Conservation (phyloP, 1,140 invertebrate species). For the Chionoecetes opilio region DNA sequence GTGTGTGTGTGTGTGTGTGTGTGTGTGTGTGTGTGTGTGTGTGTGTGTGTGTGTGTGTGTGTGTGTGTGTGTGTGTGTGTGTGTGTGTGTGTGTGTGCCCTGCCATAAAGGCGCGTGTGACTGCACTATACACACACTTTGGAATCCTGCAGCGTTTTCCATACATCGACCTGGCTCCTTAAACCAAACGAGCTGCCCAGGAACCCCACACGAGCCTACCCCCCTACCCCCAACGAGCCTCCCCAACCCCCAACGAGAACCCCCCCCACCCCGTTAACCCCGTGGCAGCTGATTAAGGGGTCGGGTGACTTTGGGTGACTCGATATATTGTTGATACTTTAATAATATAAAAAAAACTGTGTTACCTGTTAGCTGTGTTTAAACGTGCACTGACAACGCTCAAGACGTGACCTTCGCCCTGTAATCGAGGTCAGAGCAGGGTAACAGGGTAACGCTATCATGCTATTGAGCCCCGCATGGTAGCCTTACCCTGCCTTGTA, state of each 20-base stretch:
- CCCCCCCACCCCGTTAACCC: neutral
- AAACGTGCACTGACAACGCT: neutral
- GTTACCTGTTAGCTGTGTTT: neutral
- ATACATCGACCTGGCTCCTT: slow-evolving; percentile 51
- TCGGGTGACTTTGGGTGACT: neutral
- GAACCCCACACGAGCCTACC: neutral
- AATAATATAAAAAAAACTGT: neutral
- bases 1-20: neutral
- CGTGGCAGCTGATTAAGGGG: neutral
- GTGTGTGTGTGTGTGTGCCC: neutral
- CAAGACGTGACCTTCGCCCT: slow-evolving; percentile 31
- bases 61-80: slow-evolving; percentile 41
- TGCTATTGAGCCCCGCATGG: slow-evolving; percentile 66
- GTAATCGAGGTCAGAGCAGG: neutral
- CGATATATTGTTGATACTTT: neutral
- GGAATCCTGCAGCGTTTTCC: slow-evolving; percentile 50
- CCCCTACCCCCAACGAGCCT: neutral
- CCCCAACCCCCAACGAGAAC: neutral
- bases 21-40: neutral
- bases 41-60: neutral
- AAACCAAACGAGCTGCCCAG: neutral
- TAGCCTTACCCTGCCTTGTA: slow-evolving; percentile 37
- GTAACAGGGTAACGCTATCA: slow-evolving; percentile 14
- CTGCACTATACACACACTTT: neutral
- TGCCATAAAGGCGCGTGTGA: neutral